Conservation (phyloP, 2,113 vertebrate genomes). For the Dinomys branickii region DNA sequence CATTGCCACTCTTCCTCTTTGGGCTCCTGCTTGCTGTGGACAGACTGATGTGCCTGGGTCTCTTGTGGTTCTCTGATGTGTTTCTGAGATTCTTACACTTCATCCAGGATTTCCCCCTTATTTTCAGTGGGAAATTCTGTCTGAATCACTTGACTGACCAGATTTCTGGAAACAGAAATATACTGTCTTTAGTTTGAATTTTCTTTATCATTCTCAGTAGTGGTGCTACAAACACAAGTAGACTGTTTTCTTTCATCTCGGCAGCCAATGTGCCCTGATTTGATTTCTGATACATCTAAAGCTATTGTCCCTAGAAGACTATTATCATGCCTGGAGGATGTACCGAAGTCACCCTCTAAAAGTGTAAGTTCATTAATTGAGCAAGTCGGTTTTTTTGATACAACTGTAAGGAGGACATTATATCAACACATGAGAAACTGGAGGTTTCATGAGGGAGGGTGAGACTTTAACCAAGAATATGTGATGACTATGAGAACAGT, state of each 20-base stretch:
- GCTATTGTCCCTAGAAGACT: too few relatives aligned
- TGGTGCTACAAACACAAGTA: background rate
- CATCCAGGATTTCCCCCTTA: background rate
- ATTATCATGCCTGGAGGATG: background rate
- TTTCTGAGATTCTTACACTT: background rate
- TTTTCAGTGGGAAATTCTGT: background rate
- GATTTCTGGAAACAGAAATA: background rate
- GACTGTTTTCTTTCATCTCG: background rate
- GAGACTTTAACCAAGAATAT: background rate
- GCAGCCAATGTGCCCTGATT: background rate
- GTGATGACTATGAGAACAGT: background rate
- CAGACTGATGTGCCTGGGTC: background rate
- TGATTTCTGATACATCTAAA: background rate
- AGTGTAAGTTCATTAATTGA: rapidly evolving
- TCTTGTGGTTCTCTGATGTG: rapidly evolving
- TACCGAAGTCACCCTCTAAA: background rate
- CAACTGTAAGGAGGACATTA: background rate
- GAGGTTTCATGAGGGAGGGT: background rate
- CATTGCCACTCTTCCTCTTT: background rate
- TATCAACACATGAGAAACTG: background rate
- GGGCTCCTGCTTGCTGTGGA: background rate
- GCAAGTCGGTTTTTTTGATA: background rate
- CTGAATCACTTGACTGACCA: background rate
- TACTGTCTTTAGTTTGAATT: background rate
- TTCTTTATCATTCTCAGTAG: background rate